Evolutionary conservation across 2,797 vertebrate species (phyloP), one percentile per base, ranked within the genome.

Genomic region (Cossypha niveicapilla): DNA sequence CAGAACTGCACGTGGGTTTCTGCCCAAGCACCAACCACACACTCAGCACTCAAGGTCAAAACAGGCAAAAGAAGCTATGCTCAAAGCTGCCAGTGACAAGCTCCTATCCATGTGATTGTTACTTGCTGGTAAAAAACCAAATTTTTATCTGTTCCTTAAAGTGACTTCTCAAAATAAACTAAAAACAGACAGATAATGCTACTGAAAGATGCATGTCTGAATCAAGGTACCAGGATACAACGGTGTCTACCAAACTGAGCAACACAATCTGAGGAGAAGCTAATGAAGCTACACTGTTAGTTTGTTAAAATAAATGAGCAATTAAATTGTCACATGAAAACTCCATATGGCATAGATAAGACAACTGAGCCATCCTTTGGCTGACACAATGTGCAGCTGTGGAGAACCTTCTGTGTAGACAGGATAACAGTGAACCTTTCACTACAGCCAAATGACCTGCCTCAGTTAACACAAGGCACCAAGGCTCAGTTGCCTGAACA

Each of bases 1-100:
- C 53, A 27, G 37, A 58, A 39, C 9, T 1, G 1, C 53, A 35
- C 0, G 0, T 0, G 3, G 18, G 34, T 47, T 60, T 30, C 47
- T 73, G 51, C 32, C 7, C 0, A 0, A 93, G 48, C 62, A 61
- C 8, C 10, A 79, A 48, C 53, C 67, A 85, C 0, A 1, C 48
- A 67, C 18, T 24, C 34, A 35, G 67, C 35, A 72, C 45, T 50
- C 19, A 27, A 86, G 47, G 47, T 62, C 68, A 68, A 51, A 93
- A 70, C 4, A 44, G 42, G n/a, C 75, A 70, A 60, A 48, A 78
- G 47, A 86, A 86, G 58, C 62, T 70, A 41, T 4, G 37, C n/a
- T 90, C 54, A 32, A 78, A 91, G 44, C 66, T 92, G 58, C 51
- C 73, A 81, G 37, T 27, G 68, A 78, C 44, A 65, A 81, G 21